Evolutionary conservation across 2,113 vertebrate species (phyloP).

Genomic region (Cygnus buccinator): DNA sequence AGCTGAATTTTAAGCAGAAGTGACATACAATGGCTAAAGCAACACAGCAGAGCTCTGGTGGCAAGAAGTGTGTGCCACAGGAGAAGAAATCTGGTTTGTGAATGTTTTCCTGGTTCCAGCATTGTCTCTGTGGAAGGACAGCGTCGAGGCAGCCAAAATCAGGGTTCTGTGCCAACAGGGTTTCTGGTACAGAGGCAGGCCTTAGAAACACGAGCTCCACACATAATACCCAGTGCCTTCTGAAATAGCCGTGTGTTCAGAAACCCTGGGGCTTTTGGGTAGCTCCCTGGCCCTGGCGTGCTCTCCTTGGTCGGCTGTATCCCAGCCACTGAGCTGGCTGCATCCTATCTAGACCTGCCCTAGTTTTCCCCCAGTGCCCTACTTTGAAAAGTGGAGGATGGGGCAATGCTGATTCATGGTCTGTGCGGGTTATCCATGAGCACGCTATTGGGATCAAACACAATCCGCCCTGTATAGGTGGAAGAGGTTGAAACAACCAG

Average conservation of each 20-base stretch:
- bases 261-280: not conserved
- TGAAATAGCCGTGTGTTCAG: not conserved
- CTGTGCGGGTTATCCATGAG: not conserved
- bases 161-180: not conserved
- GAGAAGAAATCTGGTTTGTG: not conserved
- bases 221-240: not conserved
- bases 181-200: constrained; percentile 12
- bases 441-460: not conserved
- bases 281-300: not conserved
- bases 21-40: not conserved
- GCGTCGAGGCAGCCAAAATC: not conserved
- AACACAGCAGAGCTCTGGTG: not conserved
- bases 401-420: not conserved
- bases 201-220: not conserved
- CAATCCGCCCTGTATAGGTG: not conserved
- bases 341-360: not conserved
- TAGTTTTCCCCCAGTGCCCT: not conserved
- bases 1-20: constrained; percentile 41
- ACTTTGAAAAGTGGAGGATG: not conserved
- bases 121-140: constrained; percentile 1
- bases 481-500: not conserved
- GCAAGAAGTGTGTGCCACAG: not conserved
- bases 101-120: constrained; percentile 39
- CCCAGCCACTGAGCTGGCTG: not conserved
- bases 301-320: not conserved